Percentiles rank a stretch among this genome's conserved stretches.
phyloP scores from a whole-genome alignment of 2,113 vertebrate genomes.

The Cyprinus carpio region DNA sequence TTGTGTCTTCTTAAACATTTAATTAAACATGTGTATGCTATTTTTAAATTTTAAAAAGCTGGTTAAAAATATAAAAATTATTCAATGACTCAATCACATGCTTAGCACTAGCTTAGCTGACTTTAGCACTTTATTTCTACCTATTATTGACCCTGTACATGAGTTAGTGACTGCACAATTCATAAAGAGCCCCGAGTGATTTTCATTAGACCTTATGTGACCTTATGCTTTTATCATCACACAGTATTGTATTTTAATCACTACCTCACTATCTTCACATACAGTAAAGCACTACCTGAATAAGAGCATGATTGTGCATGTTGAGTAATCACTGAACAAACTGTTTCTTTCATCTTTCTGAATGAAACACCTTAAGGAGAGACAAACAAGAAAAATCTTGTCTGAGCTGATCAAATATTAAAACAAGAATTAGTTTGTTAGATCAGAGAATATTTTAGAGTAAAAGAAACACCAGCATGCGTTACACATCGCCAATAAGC shows the following conservation, averaged over 20 bases:
- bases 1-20: neutral
- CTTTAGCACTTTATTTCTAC: neutral
- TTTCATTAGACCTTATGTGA: neutral
- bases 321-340: neutral
- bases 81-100: neutral
- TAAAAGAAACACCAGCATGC: neutral
- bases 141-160: neutral
- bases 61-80: neutral
- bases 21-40: neutral
- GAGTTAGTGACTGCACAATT: neutral
- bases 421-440: neutral
- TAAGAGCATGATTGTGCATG: neutral
- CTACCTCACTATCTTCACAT: neutral
- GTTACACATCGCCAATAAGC: neutral
- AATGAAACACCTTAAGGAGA: neutral
- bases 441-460: neutral
- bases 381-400: neutral
- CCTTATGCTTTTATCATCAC: neutral
- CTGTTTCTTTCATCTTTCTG: neutral
- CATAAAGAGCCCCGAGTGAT: neutral
- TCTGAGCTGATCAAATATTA: neutral
- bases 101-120: neutral
- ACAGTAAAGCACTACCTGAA: neutral
- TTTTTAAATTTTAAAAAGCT: neutral
- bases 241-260: neutral